Evolutionary conservation across 2,797 vertebrate species (phyloP), one percentile per base, ranked within the genome.

Genomic region (Argya squamiceps): DNA sequence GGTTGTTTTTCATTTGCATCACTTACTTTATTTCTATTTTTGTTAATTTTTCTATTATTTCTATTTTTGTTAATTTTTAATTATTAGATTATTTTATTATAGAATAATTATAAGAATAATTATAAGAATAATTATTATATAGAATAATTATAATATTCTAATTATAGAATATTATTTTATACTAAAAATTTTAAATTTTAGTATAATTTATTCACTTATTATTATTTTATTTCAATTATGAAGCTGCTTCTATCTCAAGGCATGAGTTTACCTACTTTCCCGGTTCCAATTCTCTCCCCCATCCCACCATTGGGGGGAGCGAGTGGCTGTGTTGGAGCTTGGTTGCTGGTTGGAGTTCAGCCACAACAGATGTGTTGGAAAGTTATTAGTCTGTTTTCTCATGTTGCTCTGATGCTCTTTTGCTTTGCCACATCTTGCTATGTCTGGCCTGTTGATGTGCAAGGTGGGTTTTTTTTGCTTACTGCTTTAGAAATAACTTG

Each of bases 251-350:
- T 65, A 11, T 32, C 23, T 71, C 32, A 77, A 49, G 27, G 37
- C 53, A 30, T 22, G 41, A 47, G 21, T 77, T 87, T 37, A n/a
- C 50, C 52, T 58, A 7, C 29, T 49, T 60, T 49, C 17, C 37
- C n/a, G 2, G 0, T 68, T 68, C 49, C n/a, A 15, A 3, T 41
- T 58, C 16, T 69, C 15, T 63, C 13, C 18, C 9, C 19, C 7
- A 11, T 34, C 41, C 18, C 27, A 49, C 32, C 1, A 0, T 64
- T 21, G n/a, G 20, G 4, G 16, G 27, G 27, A 70, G 29, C 0
- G 0, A 29, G 15, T 27, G 8, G 37, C 63, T 53, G 36, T 0
- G 0, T 20, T 20, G 41, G 27, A 29, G 12, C 41, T 82, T 60
- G 52, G 71, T 37, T 71, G 36, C 52, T 39, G 21, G 32, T 30